Evolutionary conservation across 1,140 invertebrate genomes (phyloP), one percentile per base, ranked within the genome.

Genomic region (Macrosteles quadrilineatus): DNA sequence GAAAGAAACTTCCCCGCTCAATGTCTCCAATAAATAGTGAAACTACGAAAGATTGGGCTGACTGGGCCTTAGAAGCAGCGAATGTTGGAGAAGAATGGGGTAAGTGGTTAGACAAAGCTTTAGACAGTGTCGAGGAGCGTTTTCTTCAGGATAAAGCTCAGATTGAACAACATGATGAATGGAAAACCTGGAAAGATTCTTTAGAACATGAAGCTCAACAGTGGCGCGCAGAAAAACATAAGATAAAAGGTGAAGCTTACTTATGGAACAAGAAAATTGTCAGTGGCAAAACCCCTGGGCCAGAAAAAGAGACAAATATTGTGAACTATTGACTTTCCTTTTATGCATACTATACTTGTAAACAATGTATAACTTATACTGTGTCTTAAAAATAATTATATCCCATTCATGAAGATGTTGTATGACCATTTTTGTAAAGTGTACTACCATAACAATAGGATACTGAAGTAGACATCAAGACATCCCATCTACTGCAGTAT

Each of bases 51-150:
- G 59, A 64, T 9, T 64, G 59, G 59, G 25, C 59, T 9, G 29
- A 32, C n/a, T 64, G 59, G 59, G 59, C 59, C 32, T 32, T 32
- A 4, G 29, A 40, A n/a, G 59, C 31, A 11, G 59, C 59, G 1
- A 17, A 32, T 14, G n/a, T 64, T 3, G 59, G 27, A 4, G 29
- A 64, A 32, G 59, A 64, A 40, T 64, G 59, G 59, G 31, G 31
- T 23, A 32, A 64, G n/a, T 64, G 59, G 59, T n/a, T 64, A 11
- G 59, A 64, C 2, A 32, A 3, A 17, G 29, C 59, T 2, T 32
- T 64, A 64, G 27, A 32, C 30, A 27, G 17, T 32, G 59, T 64
- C 4, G 27, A 64, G 29, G 32, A 17, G 12, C 29, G 32, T 6
- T 29, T 32, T 1, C 14, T 27, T 1, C 30, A 64, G 19, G 31